Percentiles rank a stretch among this genome's conserved stretches.
Conservation (phyloP, 2,797 vertebrate genomes). For the Podarcis lilfordi region DNA sequence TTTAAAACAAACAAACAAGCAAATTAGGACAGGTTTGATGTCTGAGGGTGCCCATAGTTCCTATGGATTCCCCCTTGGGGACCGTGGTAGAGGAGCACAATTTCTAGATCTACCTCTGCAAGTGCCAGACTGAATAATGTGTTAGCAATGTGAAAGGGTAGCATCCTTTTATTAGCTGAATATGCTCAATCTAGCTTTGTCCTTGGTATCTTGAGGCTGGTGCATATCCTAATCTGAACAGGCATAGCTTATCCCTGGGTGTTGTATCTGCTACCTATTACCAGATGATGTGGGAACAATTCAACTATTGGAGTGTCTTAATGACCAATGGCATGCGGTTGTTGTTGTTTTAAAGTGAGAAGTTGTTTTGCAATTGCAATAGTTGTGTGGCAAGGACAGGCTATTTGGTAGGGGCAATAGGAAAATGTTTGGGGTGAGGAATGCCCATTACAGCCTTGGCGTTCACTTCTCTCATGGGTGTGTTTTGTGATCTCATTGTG, state of each 20-base stretch:
- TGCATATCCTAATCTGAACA: background rate
- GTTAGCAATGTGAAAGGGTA: background rate
- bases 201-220: background rate
- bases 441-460: background rate
- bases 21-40: too few relatives aligned
- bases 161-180: background rate
- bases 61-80: too few relatives aligned
- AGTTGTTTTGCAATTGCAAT: background rate
- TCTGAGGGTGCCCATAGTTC: too few relatives aligned
- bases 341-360: background rate
- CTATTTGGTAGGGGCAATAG: background rate
- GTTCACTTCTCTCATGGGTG: background rate
- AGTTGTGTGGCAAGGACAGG: background rate
- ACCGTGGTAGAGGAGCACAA: background rate
- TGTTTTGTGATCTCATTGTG: background rate
- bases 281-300: background rate
- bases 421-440: background rate
- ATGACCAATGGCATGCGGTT: background rate
- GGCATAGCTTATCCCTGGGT: background rate
- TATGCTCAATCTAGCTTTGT: background rate
- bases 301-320: background rate
- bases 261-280: background rate
- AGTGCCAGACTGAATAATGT: background rate
- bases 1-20: too few relatives aligned
- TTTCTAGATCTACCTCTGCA: conserved; percentile 22